These are phyloP conservation scores for Seison nebaliae DNA, from an alignment of 1,140 invertebrate species.

Conservation along the genomic window DNA sequence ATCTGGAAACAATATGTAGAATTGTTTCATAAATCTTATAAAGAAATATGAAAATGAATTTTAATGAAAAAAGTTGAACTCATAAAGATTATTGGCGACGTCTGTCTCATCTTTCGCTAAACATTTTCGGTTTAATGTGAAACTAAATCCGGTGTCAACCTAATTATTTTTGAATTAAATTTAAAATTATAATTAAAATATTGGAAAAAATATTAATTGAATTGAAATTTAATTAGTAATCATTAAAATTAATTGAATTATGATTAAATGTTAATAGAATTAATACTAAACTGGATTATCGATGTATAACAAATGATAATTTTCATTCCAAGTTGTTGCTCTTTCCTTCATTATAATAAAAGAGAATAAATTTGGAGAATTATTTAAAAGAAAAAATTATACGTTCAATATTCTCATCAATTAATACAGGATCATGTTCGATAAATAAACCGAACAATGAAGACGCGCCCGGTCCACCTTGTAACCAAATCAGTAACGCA, in stretches of 20 bases:
- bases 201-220: too few relatives aligned
- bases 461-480: constrained; percentile 50
- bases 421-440: constrained; percentile 47
- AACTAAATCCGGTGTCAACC: constrained; percentile 25
- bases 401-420: constrained; percentile 32
- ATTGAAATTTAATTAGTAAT: too few relatives aligned
- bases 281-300: constrained; percentile 49
- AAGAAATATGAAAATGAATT: too few relatives aligned
- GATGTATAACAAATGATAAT: constrained; percentile 48
- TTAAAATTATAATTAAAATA: too few relatives aligned
- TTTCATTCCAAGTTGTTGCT: constrained; percentile 41
- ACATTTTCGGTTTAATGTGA: constrained; percentile 19
- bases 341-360: neutral
- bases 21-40: too few relatives aligned
- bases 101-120: constrained; percentile 26
- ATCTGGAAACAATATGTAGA: too few relatives aligned
- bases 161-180: too few relatives aligned
- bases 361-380: neutral
- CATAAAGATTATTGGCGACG: constrained; percentile 28
- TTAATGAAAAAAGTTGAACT: too few relatives aligned
- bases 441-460: constrained; percentile 51
- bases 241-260: too few relatives aligned
- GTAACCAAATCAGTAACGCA: constrained; percentile 46
- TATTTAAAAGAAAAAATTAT: too few relatives aligned
- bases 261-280: too few relatives aligned